A percentile compares a stretch with the other conserved stretches of the same genome.
Evolutionary conservation across 2,113 vertebrate genomes (phyloP).

Genomic region (Centropus bengalensis): DNA sequence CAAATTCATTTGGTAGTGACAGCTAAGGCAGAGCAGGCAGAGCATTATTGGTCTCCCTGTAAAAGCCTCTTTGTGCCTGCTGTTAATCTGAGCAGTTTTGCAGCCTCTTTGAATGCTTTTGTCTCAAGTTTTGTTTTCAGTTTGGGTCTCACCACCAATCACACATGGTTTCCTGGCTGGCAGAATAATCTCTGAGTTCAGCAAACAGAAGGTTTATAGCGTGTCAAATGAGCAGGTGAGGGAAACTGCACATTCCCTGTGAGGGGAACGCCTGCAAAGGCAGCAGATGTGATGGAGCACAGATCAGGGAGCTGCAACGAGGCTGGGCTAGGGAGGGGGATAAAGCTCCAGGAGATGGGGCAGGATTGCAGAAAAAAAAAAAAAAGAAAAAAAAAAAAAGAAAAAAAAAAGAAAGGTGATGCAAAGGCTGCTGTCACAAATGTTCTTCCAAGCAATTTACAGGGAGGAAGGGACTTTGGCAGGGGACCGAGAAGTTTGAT

Average conservation of each 20-base stretch:
- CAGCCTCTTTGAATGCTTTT: not conserved
- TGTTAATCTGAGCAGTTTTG: not conserved
- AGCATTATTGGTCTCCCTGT: not conserved
- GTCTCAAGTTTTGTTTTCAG: conserved; percentile 14
- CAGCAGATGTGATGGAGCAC: not conserved
- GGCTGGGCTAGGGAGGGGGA: not conserved
- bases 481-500: not conserved
- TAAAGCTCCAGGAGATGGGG: not conserved
- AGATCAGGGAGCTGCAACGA: not conserved
- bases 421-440: not conserved
- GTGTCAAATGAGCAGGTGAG: not conserved
- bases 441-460: not conserved
- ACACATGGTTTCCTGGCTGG: conserved; percentile 37
- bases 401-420: not conserved
- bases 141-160: not conserved
- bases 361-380: not conserved
- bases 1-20: not conserved
- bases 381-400: too few relatives aligned
- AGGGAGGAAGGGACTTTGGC: conserved; percentile 35
- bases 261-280: not conserved
- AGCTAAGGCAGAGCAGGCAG: not conserved
- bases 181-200: not conserved
- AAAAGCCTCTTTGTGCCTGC: not conserved
- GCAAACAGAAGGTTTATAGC: not conserved
- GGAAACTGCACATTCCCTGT: not conserved